Base-by-base conservation (phyloP, 2,797 vertebrate species). In the Tarsius wallacei region DNA sequence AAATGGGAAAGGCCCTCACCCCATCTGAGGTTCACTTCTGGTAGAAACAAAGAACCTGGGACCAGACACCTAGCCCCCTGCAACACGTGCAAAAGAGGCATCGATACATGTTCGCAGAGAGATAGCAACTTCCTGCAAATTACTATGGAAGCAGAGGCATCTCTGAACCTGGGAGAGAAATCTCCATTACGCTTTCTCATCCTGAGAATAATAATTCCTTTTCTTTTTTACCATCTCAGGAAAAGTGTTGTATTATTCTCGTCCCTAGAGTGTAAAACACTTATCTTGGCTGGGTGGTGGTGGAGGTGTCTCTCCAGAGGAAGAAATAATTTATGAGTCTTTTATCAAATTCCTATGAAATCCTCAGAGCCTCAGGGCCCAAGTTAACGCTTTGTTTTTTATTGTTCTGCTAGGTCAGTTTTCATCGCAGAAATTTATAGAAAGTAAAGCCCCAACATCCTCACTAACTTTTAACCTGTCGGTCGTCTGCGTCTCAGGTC, bases 211-310 rank as follows among this genome's bases (percentile, higher is more conserved):
- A 2, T 19, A 74, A 57, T 68, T 91, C 36, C 68, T 42, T 70
- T 91, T 91, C 80, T 84, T 51, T 74, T 63, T 96, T 11, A 61
- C 36, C 16, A 6, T 26, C 81, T 93, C 86, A 82, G 82, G 55
- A 82, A 53, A 77, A 94, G 14, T 61, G 53, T 71, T 92, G 17
- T 90, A 64, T 47, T 64, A 28, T 31, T 51, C 53, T 26, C 8
- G 68, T n/a, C 51, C 55, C 16, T 55, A 80, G 5, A 1, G 22
- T 57, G 22, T 85, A 74, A 68, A 74, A 74, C n/a, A n/a, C n/a
- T n/a, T 51, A 61, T 17, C 42, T 80, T 80, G 13, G 24, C 42
- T 86, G 14, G 36, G 33, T 47, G 57, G 3, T 12, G 16, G n/a
- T 3, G 2, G 28, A 11, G 16, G 12, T 17, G 10, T 61, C 7